A percentile compares a stretch with the other conserved stretches of the same genome.
These are phyloP conservation scores for Sebastes itinus DNA, from an alignment of 2,797 vertebrate species.

Conservation along the genomic window DNA sequence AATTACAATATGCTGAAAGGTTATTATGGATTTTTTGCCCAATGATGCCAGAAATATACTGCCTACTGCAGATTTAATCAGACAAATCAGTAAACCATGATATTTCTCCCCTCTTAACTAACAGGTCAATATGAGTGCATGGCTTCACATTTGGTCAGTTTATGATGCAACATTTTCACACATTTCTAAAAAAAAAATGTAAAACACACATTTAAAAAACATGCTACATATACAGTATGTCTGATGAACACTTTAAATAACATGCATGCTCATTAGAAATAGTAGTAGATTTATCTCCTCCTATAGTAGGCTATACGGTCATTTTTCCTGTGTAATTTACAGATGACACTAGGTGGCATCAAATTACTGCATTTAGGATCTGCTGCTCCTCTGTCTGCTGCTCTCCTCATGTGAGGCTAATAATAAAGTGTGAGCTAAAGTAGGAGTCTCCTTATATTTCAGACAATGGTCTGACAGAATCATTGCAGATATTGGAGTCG, in stretches of 20 bases:
- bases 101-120: not conserved
- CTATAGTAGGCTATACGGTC: not conserved
- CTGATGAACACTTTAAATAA: not conserved
- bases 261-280: not conserved
- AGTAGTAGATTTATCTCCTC: not conserved
- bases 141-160: not conserved
- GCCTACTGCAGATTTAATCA: too few species aligned
- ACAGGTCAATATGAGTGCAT: not conserved
- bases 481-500: not conserved
- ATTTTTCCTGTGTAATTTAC: constrained; percentile 32
- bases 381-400: not conserved
- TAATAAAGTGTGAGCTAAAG: not conserved
- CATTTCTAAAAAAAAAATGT: too few species aligned
- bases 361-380: constrained; percentile 47
- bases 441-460: not conserved
- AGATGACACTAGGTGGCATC: constrained; percentile 76
- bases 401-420: not conserved
- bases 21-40: too few species aligned
- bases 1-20: too few species aligned
- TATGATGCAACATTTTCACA: not conserved
- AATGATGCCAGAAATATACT: too few species aligned
- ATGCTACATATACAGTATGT: not conserved
- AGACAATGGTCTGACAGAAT: not conserved
- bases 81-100: not conserved
- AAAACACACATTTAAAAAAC: not conserved